These are phyloP conservation scores for Rhinichthys klamathensis DNA, from an alignment of 2,113 vertebrate genomes.

Conservation along the genomic window DNA sequence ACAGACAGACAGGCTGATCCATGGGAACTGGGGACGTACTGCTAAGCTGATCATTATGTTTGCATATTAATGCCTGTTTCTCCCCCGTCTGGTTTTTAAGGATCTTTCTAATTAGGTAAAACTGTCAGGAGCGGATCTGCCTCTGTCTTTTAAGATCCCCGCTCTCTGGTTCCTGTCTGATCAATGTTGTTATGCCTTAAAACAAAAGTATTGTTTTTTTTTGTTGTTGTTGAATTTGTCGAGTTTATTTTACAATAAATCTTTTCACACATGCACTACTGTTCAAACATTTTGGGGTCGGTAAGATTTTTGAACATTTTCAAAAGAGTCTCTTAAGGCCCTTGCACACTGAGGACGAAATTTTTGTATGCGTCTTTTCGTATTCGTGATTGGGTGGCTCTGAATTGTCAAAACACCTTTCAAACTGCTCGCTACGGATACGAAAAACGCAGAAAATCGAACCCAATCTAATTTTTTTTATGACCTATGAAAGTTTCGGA, in stretches of 20 bases:
- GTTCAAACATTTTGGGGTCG: not conserved
- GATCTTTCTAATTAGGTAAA: slow-evolving; percentile 45
- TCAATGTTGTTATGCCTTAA: not conserved
- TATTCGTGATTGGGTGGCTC: too few relatives aligned
- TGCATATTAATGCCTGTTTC: slow-evolving; percentile 49
- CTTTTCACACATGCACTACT: not conserved
- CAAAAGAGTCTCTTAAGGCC: not conserved
- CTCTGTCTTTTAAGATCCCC: not conserved
- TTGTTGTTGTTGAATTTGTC: not conserved
- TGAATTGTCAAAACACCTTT: too few relatives aligned
- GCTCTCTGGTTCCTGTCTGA: not conserved
- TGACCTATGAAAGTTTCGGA: too few relatives aligned
- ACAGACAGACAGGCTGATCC: slow-evolving; percentile 37
- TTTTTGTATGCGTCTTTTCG: too few relatives aligned
- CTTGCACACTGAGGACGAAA: too few relatives aligned
- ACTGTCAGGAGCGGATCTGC: slow-evolving; percentile 34
- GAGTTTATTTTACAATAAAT: not conserved
- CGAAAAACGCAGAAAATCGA: too few relatives aligned
- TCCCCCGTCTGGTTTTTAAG: slow-evolving; percentile 30
- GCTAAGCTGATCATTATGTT: slow-evolving; percentile 55
- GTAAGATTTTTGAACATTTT: not conserved
- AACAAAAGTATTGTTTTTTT: not conserved
- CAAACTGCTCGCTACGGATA: too few relatives aligned
- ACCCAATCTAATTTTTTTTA: too few relatives aligned
- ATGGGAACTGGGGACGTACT: slow-evolving; percentile 18